Percentiles rank a stretch among this genome's conserved stretches.
phyloP scores from a whole-genome alignment of 2,797 vertebrate species.

The Saguinus oedipus region DNA sequence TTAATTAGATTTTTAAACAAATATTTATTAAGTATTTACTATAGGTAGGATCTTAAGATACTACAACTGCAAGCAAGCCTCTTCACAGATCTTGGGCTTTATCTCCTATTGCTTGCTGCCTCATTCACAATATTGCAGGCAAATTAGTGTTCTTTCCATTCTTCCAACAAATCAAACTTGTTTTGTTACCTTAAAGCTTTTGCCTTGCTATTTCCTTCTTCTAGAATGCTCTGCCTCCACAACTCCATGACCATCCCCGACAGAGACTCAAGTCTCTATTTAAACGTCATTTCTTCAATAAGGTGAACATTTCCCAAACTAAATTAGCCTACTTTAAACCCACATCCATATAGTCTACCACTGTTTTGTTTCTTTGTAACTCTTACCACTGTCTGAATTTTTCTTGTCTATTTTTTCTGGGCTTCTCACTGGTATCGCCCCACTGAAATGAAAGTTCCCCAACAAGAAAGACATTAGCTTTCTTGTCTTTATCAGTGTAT shows the following conservation, averaged over 20 bases:
- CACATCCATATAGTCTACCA: accelerated
- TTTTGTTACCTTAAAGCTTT: neutral
- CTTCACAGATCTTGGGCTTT: neutral
- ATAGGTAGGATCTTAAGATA: too few species aligned
- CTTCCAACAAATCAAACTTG: neutral
- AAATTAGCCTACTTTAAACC: neutral
- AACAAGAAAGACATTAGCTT: neutral
- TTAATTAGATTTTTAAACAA: neutral
- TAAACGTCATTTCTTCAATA: neutral
- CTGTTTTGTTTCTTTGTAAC: neutral
- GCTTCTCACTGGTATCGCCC: neutral
- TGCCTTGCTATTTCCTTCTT: neutral
- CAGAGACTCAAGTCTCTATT: neutral
- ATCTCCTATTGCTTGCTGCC: neutral
- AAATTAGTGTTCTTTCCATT: neutral
- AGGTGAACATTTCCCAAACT: neutral
- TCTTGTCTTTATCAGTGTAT: neutral
- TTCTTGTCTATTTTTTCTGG: neutral
- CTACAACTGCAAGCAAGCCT: neutral
- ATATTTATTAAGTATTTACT: neutral
- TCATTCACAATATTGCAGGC: neutral
- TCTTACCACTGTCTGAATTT: neutral
- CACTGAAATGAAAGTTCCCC: neutral
- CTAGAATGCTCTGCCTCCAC: neutral
- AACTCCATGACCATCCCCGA: neutral